These are phyloP conservation scores for Aphelenchoides besseyi DNA, from an alignment of 1,140 invertebrate species.

Conservation along the genomic window DNA sequence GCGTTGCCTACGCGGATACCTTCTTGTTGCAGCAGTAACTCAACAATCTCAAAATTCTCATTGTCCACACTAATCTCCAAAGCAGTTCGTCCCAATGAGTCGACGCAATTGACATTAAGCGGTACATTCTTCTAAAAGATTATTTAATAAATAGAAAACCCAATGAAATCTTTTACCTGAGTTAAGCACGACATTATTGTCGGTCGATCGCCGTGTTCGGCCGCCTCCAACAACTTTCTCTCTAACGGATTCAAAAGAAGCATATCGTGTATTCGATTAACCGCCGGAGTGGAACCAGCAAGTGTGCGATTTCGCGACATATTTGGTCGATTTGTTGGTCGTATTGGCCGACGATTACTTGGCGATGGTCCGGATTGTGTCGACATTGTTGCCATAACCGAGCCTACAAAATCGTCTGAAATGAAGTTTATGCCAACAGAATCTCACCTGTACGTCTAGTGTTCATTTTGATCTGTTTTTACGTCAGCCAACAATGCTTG, in stretches of 20 bases:
- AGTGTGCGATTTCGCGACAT: neutral
- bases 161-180: constrained; percentile 46
- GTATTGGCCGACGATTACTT: neutral
- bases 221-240: constrained; percentile 66
- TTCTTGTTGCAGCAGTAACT: constrained; percentile 65
- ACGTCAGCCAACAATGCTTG: too few species aligned
- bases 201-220: constrained; percentile 67
- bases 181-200: constrained; percentile 66
- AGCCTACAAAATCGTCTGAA: neutral
- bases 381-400: neutral
- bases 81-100: constrained; percentile 68
- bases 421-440: neutral
- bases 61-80: constrained; percentile 67
- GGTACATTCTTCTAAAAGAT: constrained; percentile 50
- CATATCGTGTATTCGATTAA: constrained; percentile 5
- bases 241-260: neutral
- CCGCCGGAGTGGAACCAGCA: neutral
- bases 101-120: constrained; percentile 69
- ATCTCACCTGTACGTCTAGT: neutral
- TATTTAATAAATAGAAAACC: constrained; percentile 30
- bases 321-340: neutral
- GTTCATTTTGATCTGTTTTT: too few species aligned
- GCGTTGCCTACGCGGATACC: constrained; percentile 66
- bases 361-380: neutral
- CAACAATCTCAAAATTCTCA: constrained; percentile 66